phyloP scores from a whole-genome alignment of 2,113 vertebrate genomes.

The Macquaria ambigua region DNA sequence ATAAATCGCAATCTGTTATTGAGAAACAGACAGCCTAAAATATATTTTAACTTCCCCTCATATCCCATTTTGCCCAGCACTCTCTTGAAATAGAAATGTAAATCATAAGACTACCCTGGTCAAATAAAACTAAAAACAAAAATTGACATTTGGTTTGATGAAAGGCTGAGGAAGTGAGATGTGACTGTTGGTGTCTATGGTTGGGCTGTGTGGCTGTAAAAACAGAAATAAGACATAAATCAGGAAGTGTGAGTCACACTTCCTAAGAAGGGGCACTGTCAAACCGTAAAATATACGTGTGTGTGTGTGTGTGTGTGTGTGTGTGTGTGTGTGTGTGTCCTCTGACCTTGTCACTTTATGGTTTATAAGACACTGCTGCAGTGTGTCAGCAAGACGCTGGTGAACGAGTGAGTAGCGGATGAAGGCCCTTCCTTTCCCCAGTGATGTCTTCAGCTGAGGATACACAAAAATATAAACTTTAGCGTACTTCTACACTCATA shows the following conservation, averaged over 20 bases:
- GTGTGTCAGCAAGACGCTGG: conserved; percentile 94
- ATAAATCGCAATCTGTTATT: background rate
- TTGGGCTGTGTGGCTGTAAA: background rate
- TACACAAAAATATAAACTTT: conserved; percentile 40
- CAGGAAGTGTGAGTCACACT: conserved; percentile 55
- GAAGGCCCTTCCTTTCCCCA: conserved; percentile 96
- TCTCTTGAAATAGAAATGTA: background rate
- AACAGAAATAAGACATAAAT: conserved; percentile 56
- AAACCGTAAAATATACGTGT: background rate
- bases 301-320: background rate
- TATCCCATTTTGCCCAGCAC: background rate
- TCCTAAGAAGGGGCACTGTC: conserved; percentile 5
- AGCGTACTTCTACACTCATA: background rate
- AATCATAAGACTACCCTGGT: background rate
- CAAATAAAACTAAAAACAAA: conserved; percentile 4
- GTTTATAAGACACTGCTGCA: conserved; percentile 97
- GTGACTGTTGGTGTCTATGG: background rate
- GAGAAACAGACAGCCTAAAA: background rate
- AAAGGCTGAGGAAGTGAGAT: conserved; percentile 48
- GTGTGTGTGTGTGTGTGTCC: background rate
- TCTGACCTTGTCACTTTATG: conserved; percentile 91
- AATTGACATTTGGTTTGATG: background rate
- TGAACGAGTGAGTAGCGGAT: conserved; percentile 96
- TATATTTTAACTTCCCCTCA: background rate
- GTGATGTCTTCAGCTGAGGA: conserved; percentile 92